Evolutionary conservation across 92 coral and sea anemone genomes (phyloP).

Genomic region (Phenganax subtilis): DNA sequence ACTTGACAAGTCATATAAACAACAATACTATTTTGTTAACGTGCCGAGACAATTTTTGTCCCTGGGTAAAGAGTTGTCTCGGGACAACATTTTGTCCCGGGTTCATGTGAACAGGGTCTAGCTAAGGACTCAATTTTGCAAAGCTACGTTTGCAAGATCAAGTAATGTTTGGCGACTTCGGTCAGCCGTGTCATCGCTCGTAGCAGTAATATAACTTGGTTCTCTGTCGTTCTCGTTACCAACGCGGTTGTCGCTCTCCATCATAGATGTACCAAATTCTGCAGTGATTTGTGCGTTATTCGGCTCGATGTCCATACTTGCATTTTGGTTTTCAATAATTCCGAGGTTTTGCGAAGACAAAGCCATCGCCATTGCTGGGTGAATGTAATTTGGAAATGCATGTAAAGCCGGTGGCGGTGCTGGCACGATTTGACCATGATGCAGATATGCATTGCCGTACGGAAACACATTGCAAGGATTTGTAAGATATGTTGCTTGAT

Average conservation of each 20-base stretch:
- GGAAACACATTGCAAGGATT: neutral
- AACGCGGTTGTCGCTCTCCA: neutral
- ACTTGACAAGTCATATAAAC: too few relatives aligned
- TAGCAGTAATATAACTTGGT: neutral
- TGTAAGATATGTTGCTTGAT: too few relatives aligned
- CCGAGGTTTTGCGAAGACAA: neutral
- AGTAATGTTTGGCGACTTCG: neutral
- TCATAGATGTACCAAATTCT: neutral
- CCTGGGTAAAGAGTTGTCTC: too few relatives aligned
- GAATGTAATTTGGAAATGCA: neutral
- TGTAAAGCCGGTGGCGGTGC: neutral
- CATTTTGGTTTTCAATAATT: too few relatives aligned
- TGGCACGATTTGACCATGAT: neutral
- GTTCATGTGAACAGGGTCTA: too few relatives aligned
- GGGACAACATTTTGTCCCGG: too few relatives aligned
- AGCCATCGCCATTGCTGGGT: neutral
- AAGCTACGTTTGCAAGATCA: constrained; percentile 2
- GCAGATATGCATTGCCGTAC: neutral
- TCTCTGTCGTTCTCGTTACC: neutral
- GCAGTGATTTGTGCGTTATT: neutral
- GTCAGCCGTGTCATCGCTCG: neutral
- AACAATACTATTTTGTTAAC: too few relatives aligned
- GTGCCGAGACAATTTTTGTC: too few relatives aligned
- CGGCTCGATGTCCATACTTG: too few relatives aligned
- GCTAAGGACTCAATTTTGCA: neutral